Evolutionary conservation across 2,797 vertebrate genomes (phyloP).

Genomic region (Myotis vivesi): DNA sequence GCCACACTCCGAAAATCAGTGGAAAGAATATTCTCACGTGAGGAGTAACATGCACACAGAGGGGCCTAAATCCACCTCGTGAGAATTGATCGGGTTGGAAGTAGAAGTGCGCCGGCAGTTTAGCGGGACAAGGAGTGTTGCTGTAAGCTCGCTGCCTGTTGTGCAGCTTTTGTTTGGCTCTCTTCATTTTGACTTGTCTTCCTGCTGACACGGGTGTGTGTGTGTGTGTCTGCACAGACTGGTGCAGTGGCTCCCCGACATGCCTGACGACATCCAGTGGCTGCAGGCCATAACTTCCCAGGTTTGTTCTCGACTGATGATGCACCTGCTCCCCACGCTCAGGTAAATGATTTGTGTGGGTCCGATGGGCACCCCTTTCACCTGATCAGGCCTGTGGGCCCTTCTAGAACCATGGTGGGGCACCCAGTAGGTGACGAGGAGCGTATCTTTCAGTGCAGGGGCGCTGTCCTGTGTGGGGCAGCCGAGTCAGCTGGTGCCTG

Average conservation of each 20-base stretch:
- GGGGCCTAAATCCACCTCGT: neutral
- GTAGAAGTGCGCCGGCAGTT: neutral
- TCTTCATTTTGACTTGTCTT: neutral
- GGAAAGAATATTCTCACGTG: no score
- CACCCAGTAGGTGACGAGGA: accelerated
- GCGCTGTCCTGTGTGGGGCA: neutral
- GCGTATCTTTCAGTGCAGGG: neutral
- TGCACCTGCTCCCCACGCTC: neutral
- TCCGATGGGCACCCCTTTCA: accelerated
- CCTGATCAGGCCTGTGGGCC: accelerated
- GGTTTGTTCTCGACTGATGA: neutral
- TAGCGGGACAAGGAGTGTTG: accelerated
- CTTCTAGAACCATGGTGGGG: neutral
- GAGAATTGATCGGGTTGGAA: accelerated
- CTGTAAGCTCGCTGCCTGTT: accelerated
- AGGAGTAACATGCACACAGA: no score
- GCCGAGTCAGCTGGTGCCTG: neutral
- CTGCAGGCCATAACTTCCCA: neutral
- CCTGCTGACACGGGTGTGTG: accelerated
- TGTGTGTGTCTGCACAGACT: neutral
- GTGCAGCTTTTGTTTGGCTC: neutral
- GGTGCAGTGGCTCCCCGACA: conserved; percentile 28
- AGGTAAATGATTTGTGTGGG: neutral
- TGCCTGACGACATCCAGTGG: conserved; percentile 26
- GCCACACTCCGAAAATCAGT: no score